These are phyloP conservation scores for Vannuccia rotundouncinata DNA, from an alignment of 2,888 invertebrate species.

Conservation along the genomic window DNA sequence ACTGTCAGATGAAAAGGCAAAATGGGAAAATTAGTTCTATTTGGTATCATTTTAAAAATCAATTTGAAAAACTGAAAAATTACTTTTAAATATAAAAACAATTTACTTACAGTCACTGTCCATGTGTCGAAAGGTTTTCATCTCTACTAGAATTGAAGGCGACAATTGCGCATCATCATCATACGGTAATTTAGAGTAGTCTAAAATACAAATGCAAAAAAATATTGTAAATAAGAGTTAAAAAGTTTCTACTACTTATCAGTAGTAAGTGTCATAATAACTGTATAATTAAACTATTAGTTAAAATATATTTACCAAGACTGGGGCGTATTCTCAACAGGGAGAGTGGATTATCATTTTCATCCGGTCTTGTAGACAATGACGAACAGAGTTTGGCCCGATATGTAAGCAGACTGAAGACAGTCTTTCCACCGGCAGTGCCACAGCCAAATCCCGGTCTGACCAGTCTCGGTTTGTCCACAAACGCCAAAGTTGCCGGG, in stretches of 20 bases:
- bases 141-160: not conserved
- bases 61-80: not conserved
- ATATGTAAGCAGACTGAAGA: not conserved
- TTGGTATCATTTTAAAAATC: not conserved
- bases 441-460: not conserved
- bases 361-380: not conserved
- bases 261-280: not conserved
- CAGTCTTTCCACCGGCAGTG: not conserved
- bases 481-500: not conserved
- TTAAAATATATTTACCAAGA: not conserved
- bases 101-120: not conserved
- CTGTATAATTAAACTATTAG: not conserved
- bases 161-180: not conserved
- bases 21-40: not conserved
- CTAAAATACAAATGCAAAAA: not conserved
- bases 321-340: not conserved
- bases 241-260: not conserved
- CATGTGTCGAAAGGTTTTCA: conserved; percentile 19
- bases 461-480: not conserved
- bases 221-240: not conserved
- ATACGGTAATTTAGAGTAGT: not conserved
- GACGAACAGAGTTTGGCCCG: not conserved
- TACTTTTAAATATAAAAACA: not conserved
- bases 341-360: not conserved
- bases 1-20: not conserved